Base-by-base conservation (phyloP, 2,113 vertebrate species). In the Cyprinodon variegatus region DNA sequence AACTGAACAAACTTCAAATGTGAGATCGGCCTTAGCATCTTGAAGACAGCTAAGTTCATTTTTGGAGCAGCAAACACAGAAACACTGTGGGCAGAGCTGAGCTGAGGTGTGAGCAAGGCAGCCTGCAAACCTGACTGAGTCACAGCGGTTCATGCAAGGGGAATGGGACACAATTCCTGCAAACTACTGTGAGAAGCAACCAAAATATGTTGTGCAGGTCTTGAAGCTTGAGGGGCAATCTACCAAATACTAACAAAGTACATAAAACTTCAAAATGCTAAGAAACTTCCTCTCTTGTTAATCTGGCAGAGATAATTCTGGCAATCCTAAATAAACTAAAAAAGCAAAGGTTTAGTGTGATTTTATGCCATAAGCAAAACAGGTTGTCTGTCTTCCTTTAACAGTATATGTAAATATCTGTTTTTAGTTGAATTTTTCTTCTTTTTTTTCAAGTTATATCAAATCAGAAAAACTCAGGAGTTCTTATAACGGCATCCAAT, bases 371-470 rank as follows among this genome's bases (percentile, higher is more conserved):
- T 6, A 57, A 20, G 9, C 6, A 20, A 45, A 41, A 41, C 4
- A 45, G 11, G 43, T 2, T 10, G 29, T 29, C 29, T 45, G 20
- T n/a, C 48, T 50, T 50, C 3, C 14, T n/a, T 57, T 11, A 45
- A 57, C 50, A 57, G 50, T 57, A 10, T 8, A 20, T 13, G 13
- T 53, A 9, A 57, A 57, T 57, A 10, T 20, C 17, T 57, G 50
- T 15, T 57, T 20, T 57, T 20, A n/a, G 17, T 20, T 57, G 50
- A 57, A n/a, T 15, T 20, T 60, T 85, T 15, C 8, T 60, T 85
- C 60, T 74, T 53, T 50, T 43, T 76, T 64, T 61, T 74, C 48
- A 72, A 63, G 72, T 75, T 75, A 41, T 83, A 39, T 78, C 17
- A 36, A 81, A 36, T 82, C 38, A 20, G 78, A 39, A 37, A 12